A percentile compares a stretch with the other conserved stretches of the same genome.
Conservation (phyloP, 2,888 invertebrate genomes). For the Phyllotreta striolata region DNA sequence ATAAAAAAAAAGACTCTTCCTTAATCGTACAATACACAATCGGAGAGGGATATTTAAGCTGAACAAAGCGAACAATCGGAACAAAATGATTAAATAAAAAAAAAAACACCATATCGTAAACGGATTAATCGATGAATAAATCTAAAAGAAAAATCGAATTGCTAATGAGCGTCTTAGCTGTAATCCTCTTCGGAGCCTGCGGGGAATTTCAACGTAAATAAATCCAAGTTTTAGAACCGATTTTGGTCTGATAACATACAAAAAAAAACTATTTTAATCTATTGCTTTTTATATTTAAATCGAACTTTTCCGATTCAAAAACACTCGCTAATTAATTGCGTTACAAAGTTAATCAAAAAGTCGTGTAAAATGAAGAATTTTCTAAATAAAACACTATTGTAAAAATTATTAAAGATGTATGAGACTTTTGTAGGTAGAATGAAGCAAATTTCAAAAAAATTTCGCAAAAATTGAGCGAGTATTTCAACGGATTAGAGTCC, state of each 20-base stretch:
- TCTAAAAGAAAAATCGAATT: too few relatives aligned
- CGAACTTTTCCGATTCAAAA: neutral
- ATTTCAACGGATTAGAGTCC: too few relatives aligned
- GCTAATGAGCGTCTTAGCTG: conserved; percentile 60
- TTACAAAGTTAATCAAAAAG: too few relatives aligned
- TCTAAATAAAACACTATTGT: too few relatives aligned
- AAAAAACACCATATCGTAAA: conserved; percentile 42
- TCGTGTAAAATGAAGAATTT: too few relatives aligned
- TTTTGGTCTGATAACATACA: conserved; percentile 18
- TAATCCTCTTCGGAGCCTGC: conserved; percentile 54
- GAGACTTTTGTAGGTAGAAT: too few relatives aligned
- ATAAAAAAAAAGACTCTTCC: conserved; percentile 31
- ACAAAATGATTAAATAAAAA: conserved; percentile 42
- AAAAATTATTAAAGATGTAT: too few relatives aligned
- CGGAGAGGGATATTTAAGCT: conserved; percentile 52
- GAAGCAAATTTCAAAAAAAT: too few relatives aligned
- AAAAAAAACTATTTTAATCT: neutral
- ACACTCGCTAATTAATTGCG: too few relatives aligned
- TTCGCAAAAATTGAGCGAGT: too few relatives aligned
- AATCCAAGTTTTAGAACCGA: conserved; percentile 17
- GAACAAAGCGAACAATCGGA: conserved; percentile 50
- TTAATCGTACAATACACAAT: conserved; percentile 48
- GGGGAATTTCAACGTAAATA: conserved; percentile 32
- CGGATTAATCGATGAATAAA: conserved; percentile 51
- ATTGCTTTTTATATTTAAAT: conserved; percentile 11